Evolutionary conservation across 64 coral and sea anemone species (phyloP).

Genomic region (Porites australiensis): DNA sequence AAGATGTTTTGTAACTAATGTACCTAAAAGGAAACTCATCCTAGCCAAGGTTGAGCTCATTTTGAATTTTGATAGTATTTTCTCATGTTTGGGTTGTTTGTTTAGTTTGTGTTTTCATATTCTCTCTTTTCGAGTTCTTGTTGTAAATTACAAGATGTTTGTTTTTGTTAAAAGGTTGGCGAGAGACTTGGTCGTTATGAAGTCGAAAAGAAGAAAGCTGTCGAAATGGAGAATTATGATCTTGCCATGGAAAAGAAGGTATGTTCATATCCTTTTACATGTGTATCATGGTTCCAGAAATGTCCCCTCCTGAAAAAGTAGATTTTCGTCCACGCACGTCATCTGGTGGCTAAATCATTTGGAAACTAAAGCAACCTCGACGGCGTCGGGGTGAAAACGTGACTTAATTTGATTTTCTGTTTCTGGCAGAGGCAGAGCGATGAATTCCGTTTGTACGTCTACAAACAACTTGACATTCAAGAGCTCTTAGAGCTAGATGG

Average conservation of each 20-base stretch:
- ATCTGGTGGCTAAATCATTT: too few species aligned
- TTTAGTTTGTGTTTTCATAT: too few species aligned
- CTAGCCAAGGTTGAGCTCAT: too few species aligned
- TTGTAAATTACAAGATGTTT: too few species aligned
- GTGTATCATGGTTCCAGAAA: background rate
- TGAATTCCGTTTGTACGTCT: constrained; percentile 93
- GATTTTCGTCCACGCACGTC: too few species aligned
- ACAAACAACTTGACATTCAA: constrained; percentile 83
- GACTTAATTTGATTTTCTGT: background rate
- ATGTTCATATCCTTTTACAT: background rate
- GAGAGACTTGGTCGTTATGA: constrained; percentile 95
- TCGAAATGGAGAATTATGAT: constrained; percentile 96
- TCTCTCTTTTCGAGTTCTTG: too few species aligned
- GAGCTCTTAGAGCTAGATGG: constrained; percentile 82
- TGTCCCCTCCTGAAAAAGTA: too few species aligned
- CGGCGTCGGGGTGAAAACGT: background rate
- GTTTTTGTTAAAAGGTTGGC: constrained; percentile 66
- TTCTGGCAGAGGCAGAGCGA: constrained; percentile 81
- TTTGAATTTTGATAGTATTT: too few species aligned
- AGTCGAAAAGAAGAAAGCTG: constrained; percentile 96
- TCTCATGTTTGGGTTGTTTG: too few species aligned
- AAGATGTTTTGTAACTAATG: background rate
- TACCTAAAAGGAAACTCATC: too few species aligned
- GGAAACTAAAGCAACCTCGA: too few species aligned
- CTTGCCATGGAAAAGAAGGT: constrained; percentile 96